A percentile compares a stretch with the other conserved stretches of the same genome.
Evolutionary conservation across 1,140 invertebrate species (phyloP).

Genomic region (Drosophila arawakana): DNA sequence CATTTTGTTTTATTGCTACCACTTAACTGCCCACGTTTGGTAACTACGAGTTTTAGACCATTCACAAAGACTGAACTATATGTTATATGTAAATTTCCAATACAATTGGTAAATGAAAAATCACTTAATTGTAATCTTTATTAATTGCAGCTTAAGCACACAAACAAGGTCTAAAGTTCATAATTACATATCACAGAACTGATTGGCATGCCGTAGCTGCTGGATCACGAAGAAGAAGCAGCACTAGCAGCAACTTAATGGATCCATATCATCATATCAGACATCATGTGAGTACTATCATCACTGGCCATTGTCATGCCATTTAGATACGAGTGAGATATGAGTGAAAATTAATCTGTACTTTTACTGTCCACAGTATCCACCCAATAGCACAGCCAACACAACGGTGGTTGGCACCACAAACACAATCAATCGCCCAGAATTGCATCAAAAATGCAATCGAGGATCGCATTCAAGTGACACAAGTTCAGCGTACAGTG

Average conservation of each 20-base stretch:
- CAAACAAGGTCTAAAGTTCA: conserved; percentile 49
- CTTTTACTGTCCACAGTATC: conserved; percentile 53
- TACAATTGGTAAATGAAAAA: no score
- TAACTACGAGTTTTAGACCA: not conserved
- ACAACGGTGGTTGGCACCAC: conserved; percentile 47
- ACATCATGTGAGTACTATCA: conserved; percentile 73
- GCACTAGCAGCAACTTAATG: conserved; percentile 67
- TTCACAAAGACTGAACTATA: no score
- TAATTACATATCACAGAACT: conserved; percentile 29
- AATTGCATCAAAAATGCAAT: conserved; percentile 92
- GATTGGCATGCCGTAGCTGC: conserved; percentile 61
- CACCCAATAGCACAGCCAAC: conserved; percentile 65
- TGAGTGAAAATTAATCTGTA: not conserved
- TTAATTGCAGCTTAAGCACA: conserved; percentile 37
- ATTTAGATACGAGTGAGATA: conserved; percentile 37
- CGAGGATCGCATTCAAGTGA: conserved; percentile 95
- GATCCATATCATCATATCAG: conserved; percentile 83
- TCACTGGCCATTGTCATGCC: conserved; percentile 41
- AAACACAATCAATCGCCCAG: conserved; percentile 83
- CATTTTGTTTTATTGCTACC: not conserved
- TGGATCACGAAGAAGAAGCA: conserved; percentile 33
- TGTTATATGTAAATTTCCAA: no score
- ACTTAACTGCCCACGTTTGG: conserved; percentile 12
- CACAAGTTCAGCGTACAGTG: conserved; percentile 97
- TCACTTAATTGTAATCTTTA: not conserved